Evolutionary conservation across 2,113 vertebrate genomes (phyloP).

Genomic region (Perca schrenkii): DNA sequence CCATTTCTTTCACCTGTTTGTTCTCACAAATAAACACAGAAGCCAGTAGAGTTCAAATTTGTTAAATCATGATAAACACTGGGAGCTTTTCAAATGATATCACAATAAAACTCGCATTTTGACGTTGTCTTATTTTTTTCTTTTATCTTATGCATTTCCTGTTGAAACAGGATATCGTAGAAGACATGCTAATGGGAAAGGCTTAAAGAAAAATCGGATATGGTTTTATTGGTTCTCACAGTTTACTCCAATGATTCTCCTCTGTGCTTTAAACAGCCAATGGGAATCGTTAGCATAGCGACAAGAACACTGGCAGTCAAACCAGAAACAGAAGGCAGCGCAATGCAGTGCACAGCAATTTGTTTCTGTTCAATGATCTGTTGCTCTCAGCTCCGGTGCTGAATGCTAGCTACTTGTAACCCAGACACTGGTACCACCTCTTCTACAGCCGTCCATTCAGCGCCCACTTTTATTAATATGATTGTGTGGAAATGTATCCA

Average conservation of each 20-base stretch:
- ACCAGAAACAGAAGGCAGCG: not conserved
- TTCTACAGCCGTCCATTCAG: too few species aligned
- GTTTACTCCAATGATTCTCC: not conserved
- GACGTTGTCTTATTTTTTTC: not conserved
- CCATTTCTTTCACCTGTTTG: conserved; percentile 9
- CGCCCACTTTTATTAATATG: too few species aligned
- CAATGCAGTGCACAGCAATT: not conserved
- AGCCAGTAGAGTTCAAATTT: not conserved
- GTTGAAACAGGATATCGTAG: not conserved
- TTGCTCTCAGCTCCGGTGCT: too few species aligned
- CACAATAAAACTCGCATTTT: not conserved
- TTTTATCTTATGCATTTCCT: not conserved
- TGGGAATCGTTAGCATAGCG: not conserved
- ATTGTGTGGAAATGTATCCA: too few species aligned
- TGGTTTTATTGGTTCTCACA: not conserved
- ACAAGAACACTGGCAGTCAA: not conserved
- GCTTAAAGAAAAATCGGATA: not conserved
- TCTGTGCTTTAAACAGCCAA: not conserved
- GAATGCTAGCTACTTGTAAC: not conserved
- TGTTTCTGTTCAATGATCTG: too few species aligned
- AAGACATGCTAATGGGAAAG: not conserved
- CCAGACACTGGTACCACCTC: too few species aligned
- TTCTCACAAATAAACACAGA: conserved; percentile 7
- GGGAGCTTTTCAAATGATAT: not conserved
- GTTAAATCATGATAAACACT: not conserved